Percentiles rank a stretch among this genome's conserved stretches.
phyloP scores from a whole-genome alignment of 2,888 invertebrate genomes.

The Zygaena filipendulae region DNA sequence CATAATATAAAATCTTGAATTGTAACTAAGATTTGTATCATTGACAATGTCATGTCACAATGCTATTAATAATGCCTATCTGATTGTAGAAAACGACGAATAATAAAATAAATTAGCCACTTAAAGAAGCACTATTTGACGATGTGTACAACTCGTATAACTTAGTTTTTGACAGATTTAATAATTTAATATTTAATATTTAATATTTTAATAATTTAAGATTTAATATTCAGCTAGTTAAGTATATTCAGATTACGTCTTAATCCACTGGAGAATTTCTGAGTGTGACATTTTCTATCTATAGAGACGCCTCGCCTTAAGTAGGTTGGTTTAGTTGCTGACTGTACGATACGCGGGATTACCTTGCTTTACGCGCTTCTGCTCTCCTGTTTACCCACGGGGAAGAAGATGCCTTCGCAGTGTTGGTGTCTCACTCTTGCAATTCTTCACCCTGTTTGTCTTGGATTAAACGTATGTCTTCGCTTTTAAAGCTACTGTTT shows the following conservation, averaged over 20 bases:
- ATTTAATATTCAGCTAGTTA: too few species aligned
- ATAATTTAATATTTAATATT: too few species aligned
- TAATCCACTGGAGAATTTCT: slow-evolving; percentile 39
- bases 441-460: slow-evolving; percentile 59
- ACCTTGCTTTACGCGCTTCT: slow-evolving; percentile 42
- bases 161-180: too few species aligned
- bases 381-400: slow-evolving; percentile 41
- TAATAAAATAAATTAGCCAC: too few species aligned
- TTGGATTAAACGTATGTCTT: slow-evolving; percentile 63
- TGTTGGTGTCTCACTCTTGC: slow-evolving; percentile 51
- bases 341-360: slow-evolving; percentile 41
- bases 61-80: too few species aligned
- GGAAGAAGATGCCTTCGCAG: slow-evolving; percentile 37
- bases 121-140: too few species aligned
- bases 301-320: slow-evolving; percentile 41
- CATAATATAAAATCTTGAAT: too few species aligned
- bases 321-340: slow-evolving; percentile 29
- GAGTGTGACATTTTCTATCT: slow-evolving; percentile 49
- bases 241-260: slow-evolving; percentile 35
- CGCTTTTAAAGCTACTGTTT: slow-evolving; percentile 64
- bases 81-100: too few species aligned
- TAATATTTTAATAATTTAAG: too few species aligned
- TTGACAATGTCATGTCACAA: too few species aligned
- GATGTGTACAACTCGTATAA: too few species aligned
- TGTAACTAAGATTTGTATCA: too few species aligned